Percentiles rank a stretch among this genome's conserved stretches.
Evolutionary conservation across 2,888 invertebrate species (phyloP).

Genomic region (Buathra laborator): DNA sequence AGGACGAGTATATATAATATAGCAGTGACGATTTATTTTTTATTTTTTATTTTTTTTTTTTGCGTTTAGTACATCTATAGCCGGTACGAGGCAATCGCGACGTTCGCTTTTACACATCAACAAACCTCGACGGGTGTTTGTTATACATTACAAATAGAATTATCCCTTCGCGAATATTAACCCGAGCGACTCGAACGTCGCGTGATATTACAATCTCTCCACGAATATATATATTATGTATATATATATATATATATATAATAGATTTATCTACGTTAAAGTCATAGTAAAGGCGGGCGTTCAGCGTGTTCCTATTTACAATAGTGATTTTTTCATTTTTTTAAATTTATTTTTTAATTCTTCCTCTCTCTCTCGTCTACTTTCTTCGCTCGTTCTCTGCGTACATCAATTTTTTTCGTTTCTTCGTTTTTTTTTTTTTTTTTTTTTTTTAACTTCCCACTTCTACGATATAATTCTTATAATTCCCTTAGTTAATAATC

Average conservation of each 20-base stretch:
- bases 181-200: conserved; percentile 46
- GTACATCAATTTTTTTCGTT: conserved; percentile 20
- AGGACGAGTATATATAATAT: conserved; percentile 67
- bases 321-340: conserved; percentile 73
- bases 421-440: conserved; percentile 61
- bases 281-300: conserved; percentile 76
- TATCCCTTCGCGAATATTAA: conserved; percentile 51
- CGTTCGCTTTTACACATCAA: conserved; percentile 43
- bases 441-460: conserved; percentile 48
- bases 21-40: conserved; percentile 61
- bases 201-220: conserved; percentile 64
- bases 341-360: conserved; percentile 49
- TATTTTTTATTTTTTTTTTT: conserved; percentile 28
- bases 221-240: conserved; percentile 63
- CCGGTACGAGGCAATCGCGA: conserved; percentile 58
- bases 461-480: conserved; percentile 55
- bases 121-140: conserved; percentile 30
- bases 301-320: conserved; percentile 78
- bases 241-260: conserved; percentile 53
- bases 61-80: conserved; percentile 67
- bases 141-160: conserved; percentile 44
- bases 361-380: conserved; percentile 47
- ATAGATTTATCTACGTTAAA: conserved; percentile 66
- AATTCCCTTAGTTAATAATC: conserved; percentile 57
- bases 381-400: conserved; percentile 32